Evolutionary conservation across 2,888 invertebrate genomes (phyloP), one percentile per base, ranked within the genome.

Genomic region (Cantharis rustica): DNA sequence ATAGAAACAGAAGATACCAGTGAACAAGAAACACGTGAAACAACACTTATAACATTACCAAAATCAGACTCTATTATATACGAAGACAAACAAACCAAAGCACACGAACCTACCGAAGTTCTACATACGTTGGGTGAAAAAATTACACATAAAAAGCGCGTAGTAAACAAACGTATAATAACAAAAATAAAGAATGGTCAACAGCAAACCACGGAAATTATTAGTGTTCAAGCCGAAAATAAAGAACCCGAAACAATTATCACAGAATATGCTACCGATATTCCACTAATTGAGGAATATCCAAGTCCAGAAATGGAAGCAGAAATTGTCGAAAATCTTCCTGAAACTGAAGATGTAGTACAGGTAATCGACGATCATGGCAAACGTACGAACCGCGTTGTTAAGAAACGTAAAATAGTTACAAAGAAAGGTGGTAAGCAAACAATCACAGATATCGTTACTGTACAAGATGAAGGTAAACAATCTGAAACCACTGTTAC

Each of bases 1-100:
- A 77, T 85, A 47, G 78, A 83, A 20, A 84, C 83, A 79, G 84
- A 91, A 87, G 91, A 91, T 89, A 89, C 89, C 64, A 90, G 91
- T 86, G 92, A 89, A 91, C 91, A 16, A 85, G 92, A 47, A n/a
- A 47, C 47, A 31, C 31, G 31, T 31, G 31, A 31, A 31, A 31
- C 13, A 13, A 31, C 31, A 47, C 47, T n/a, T 9, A 9, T 47
- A 47, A 47, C 47, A 47, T 47, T n/a, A 5, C 47, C 47, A n/a
- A 47, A 47, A 63, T 89, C 90, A 10, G 91, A 89, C 20, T 88
- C 89, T n/a, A n/a, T 1, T 47, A 47, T 5, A 78, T 83, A 87
- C 3, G 88, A 88, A 72, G 83, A 87, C 3, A 88, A 89, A 10
- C 81, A 84, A 81, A n/a, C n/a, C n/a, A n/a, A 1, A 81, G 85